Evolutionary conservation across 1,140 invertebrate species (phyloP), one percentile per base, ranked within the genome.

Genomic region (Drosophila tani): DNA sequence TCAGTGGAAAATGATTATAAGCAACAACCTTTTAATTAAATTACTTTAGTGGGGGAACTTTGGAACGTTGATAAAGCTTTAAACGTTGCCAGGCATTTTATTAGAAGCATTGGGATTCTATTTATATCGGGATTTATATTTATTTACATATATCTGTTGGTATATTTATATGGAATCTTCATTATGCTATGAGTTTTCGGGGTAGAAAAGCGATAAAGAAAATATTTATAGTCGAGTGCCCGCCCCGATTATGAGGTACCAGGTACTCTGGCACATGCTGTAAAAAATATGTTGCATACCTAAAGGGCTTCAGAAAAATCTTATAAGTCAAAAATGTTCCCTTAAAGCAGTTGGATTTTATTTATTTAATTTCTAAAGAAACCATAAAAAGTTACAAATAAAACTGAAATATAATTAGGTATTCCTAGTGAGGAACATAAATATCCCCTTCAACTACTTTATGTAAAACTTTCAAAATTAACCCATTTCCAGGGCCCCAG

Each of bases 1-100:
- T 2, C 43, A 38, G 11, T 14, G 62, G 17, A 38, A 68, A 14
- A 12, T 50, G 63, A 51, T 68, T 66, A 21, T 32, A 11, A 14
- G 9, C 40, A 55, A 41, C 2, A 21, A 11, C 8, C 12, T 27
- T n/a, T 8, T 17, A 41, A 56, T 41, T 12, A 41, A 56, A 3
- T 56, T 57, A 27, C 17, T 17, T 9, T 3, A 3, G 17, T 15
- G 2, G 38, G 38, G 14, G 38, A 35, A 40, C 19, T 7, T 24
- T 6, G 19, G 17, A 12, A 6, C 7, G 24, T 32, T 35, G 63
- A 63, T 62, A 65, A 32, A 8, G 19, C 15, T 11, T 17, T 14
- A 12, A 17, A 41, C 12, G 9, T 38, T 58, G 35, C 11, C 14
- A 8, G 15, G 24, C 35, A 12, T 41, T 56, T 6, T 63, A 12